These are phyloP conservation scores for Spongilla lacustris DNA, from an alignment of 37 sponge, comb jelly and placozoan species.

Conservation along the genomic window DNA sequence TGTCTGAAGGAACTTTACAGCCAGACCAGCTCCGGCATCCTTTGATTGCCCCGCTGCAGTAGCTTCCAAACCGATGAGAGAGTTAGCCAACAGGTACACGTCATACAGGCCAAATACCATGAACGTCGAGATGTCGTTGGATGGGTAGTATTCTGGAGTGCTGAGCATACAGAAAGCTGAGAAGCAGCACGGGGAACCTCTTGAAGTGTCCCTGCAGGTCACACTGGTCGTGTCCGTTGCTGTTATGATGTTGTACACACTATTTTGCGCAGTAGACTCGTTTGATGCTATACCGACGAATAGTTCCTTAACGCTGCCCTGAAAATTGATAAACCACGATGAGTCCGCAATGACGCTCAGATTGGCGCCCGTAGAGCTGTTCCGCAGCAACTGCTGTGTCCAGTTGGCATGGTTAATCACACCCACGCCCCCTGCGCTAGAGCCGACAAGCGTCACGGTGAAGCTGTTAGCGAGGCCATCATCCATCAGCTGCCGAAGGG, in stretches of 20 bases:
- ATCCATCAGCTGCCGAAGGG: constrained; percentile 34
- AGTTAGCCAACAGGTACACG: constrained; percentile 56
- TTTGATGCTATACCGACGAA: background rate
- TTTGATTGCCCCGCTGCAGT: background rate
- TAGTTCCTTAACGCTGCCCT: constrained; percentile 4
- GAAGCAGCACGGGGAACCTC: constrained; percentile 79
- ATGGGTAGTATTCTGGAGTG: constrained; percentile 29
- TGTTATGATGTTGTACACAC: too few relatives aligned
- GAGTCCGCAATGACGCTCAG: constrained; percentile 69
- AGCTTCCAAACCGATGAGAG: background rate
- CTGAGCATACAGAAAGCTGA: constrained; percentile 67
- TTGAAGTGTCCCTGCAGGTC: constrained; percentile 26
- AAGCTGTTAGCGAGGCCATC: too few relatives aligned
- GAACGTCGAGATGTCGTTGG: constrained; percentile 31
- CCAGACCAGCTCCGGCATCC: background rate
- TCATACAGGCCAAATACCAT: constrained; percentile 68
- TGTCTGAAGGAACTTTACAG: constrained; percentile 7
- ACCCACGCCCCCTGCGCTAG: constrained; percentile 91
- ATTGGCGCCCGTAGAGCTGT: background rate
- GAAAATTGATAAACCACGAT: constrained; percentile 90
- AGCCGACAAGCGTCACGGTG: constrained; percentile 51
- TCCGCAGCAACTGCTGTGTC: constrained; percentile 10
- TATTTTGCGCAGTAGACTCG: too few relatives aligned
- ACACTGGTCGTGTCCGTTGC: background rate
- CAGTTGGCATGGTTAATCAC: constrained; percentile 70